phyloP scores from a whole-genome alignment of 2,113 vertebrate species.

The Steatornis caripensis region DNA sequence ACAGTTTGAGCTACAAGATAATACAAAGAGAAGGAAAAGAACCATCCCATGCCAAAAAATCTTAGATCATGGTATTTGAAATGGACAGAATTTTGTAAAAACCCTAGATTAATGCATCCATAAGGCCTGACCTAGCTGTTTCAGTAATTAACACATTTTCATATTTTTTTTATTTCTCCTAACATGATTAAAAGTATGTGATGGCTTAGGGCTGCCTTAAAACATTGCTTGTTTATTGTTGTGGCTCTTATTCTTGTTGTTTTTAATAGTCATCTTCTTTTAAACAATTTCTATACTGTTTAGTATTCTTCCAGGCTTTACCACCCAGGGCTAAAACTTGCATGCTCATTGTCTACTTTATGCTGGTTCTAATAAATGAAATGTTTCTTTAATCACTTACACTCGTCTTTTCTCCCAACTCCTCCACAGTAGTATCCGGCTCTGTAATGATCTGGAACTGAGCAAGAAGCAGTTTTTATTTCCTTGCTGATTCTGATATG shows the following conservation, averaged over 20 bases:
- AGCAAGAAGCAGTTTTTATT: not conserved
- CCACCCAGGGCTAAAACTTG: not conserved
- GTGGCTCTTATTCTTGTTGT: not conserved
- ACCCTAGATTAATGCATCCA: accelerated
- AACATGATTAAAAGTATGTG: not conserved
- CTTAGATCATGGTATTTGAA: not conserved
- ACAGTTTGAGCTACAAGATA: not conserved
- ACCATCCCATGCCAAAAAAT: not conserved
- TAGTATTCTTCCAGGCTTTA: not conserved
- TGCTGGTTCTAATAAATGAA: not conserved
- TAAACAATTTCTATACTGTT: not conserved
- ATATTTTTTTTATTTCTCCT: not conserved
- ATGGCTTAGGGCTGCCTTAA: not conserved
- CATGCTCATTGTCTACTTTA: not conserved
- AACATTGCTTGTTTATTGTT: not conserved
- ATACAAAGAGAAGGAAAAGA: not conserved
- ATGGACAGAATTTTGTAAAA: not conserved
- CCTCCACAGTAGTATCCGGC: not conserved
- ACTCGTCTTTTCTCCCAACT: accelerated
- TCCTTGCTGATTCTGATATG: not conserved
- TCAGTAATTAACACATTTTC: not conserved
- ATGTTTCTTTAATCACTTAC: not conserved
- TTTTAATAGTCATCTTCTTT: not conserved
- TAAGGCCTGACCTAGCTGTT: not conserved
- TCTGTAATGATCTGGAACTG: not conserved